Percentiles rank a stretch among this genome's conserved stretches.
Conservation (phyloP, 2,113 vertebrate genomes). For the Crotalus tigris region DNA sequence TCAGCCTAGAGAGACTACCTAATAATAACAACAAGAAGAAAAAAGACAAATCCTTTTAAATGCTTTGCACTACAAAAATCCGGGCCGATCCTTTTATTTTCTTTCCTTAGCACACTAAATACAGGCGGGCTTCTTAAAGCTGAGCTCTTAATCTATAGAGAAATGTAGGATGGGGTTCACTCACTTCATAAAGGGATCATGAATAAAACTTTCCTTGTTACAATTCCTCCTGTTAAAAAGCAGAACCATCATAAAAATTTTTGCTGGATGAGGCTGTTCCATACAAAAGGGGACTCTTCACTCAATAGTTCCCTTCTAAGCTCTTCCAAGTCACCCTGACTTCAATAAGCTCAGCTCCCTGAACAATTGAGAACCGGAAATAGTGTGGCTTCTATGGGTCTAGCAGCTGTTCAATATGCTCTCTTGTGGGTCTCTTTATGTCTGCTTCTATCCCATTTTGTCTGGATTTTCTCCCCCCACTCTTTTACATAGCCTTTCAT, state of each 20-base stretch:
- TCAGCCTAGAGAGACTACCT: background rate
- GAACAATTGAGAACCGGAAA: conserved; percentile 35
- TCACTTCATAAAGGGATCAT: conserved; percentile 50
- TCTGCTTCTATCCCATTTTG: conserved; percentile 18
- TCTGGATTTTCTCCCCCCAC: background rate
- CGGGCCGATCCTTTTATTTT: background rate
- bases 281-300: conserved; percentile 50
- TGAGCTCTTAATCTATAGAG: conserved; percentile 29
- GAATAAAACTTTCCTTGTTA: conserved; percentile 48
- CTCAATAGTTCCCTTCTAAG: conserved; percentile 37
- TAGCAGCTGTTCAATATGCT: conserved; percentile 32
- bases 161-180: conserved; percentile 11
- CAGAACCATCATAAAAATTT: conserved; percentile 51
- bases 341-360: conserved; percentile 37
- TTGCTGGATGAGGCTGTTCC: conserved; percentile 54
- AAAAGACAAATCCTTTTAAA: background rate
- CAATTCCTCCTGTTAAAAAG: conserved; percentile 59
- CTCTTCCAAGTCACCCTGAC: conserved; percentile 43
- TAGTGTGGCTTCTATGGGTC: conserved; percentile 40
- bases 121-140: conserved; percentile 38
- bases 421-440: conserved; percentile 28
- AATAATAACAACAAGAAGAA: background rate
- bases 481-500: background rate
- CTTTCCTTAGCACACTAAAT: conserved; percentile 25
- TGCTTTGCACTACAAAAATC: conserved; percentile 16